Evolutionary conservation across 1,140 invertebrate species (phyloP).

Genomic region (Drosophila erecta): DNA sequence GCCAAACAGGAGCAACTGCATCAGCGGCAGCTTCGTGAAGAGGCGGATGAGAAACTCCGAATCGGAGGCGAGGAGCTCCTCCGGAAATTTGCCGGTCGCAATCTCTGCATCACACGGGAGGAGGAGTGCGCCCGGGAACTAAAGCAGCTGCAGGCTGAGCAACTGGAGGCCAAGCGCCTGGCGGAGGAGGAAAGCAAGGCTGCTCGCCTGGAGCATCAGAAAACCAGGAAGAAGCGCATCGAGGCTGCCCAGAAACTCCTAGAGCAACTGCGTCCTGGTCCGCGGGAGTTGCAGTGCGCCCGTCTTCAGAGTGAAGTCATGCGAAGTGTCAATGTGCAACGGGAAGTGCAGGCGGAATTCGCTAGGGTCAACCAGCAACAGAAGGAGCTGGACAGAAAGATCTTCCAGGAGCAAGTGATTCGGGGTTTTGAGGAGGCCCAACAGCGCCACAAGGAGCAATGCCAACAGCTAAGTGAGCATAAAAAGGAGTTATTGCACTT

Average conservation of each 20-base stretch:
- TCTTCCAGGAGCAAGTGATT: conserved; percentile 61
- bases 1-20: conserved; percentile 37
- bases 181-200: conserved; percentile 38
- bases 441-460: conserved; percentile 32
- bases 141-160: conserved; percentile 16
- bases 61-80: conserved; percentile 63
- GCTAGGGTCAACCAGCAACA: conserved; percentile 47
- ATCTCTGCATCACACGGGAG: conserved; percentile 48
- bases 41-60: conserved; percentile 46
- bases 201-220: conserved; percentile 32
- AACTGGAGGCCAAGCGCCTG: conserved; percentile 22
- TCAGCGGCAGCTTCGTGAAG: conserved; percentile 27
- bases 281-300: conserved; percentile 69
- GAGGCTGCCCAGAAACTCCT: conserved; percentile 67
- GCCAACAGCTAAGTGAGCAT: conserved; percentile 55
- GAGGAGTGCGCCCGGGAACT: conserved; percentile 53
- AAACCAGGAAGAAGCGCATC: conserved; percentile 45
- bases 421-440: conserved; percentile 68
- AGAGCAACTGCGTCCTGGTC: conserved; percentile 72
- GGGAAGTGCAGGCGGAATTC: conserved; percentile 65
- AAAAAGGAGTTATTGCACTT: conserved; percentile 57
- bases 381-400: conserved; percentile 38
- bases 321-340: conserved; percentile 63
- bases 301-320: conserved; percentile 72
- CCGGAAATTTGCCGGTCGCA: conserved; percentile 44